Evolutionary conservation across 1,140 invertebrate species (phyloP).

Genomic region (Tetraneura akinire): DNA sequence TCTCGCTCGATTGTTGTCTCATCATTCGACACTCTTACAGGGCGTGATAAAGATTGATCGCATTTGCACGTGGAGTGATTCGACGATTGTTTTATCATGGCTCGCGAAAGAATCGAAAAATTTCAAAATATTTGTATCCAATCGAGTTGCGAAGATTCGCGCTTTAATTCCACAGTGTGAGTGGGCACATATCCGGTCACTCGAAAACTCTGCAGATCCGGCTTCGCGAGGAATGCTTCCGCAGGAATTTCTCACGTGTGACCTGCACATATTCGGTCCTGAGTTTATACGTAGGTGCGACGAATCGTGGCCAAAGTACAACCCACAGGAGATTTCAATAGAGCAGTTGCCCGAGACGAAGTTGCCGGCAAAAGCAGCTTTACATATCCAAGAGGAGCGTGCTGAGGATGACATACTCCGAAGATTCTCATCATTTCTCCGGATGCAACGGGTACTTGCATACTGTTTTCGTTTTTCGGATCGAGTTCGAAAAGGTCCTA

Average conservation of each 20-base stretch:
- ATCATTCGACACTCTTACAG: not conserved
- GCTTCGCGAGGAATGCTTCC: slow-evolving; percentile 55
- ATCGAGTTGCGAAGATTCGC: slow-evolving; percentile 56
- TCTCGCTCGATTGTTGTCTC: slow-evolving; percentile 54
- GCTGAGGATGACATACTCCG: not conserved
- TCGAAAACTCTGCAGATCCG: slow-evolving; percentile 58
- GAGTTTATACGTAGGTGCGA: not conserved
- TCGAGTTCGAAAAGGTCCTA: not conserved
- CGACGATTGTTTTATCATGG: slow-evolving; percentile 53
- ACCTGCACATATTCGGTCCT: not conserved
- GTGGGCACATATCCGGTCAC: slow-evolving; percentile 55
- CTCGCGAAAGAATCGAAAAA: slow-evolving; percentile 34
- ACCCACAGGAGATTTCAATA: not conserved
- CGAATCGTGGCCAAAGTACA: not conserved
- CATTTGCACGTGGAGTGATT: slow-evolving; percentile 53
- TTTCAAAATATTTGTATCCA: slow-evolving; percentile 55
- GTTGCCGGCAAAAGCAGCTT: not conserved
- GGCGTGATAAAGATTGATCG: too few species aligned
- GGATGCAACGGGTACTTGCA: not conserved
- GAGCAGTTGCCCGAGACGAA: not conserved
- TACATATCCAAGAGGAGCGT: not conserved
- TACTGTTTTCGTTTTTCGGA: not conserved
- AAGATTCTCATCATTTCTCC: not conserved
- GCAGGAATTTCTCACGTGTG: not conserved
- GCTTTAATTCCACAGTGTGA: slow-evolving; percentile 33